Conservation (phyloP, 2,888 invertebrate genomes). For the Andrena praecox region DNA sequence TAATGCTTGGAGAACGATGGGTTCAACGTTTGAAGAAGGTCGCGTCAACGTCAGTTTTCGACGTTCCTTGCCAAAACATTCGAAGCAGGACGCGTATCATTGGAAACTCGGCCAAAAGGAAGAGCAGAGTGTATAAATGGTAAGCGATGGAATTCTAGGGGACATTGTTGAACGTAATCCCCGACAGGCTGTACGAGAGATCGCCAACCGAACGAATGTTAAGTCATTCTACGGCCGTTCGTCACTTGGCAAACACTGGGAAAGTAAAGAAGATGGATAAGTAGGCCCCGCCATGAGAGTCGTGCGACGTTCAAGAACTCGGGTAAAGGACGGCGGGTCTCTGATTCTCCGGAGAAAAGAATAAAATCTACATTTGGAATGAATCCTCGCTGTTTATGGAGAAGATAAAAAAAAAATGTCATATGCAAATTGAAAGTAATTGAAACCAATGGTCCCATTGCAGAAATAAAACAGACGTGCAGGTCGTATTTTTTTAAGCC, state of each 20-base stretch:
- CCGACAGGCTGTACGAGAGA: background rate
- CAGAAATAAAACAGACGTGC: too few species aligned
- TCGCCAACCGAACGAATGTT: background rate
- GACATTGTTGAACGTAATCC: slow-evolving; percentile 2
- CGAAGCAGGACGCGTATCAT: background rate
- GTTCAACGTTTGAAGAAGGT: slow-evolving; percentile 7
- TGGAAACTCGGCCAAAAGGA: background rate
- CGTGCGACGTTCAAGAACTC: slow-evolving; percentile 6
- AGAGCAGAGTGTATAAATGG: background rate
- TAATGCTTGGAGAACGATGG: background rate
- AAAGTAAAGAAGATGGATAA: slow-evolving; percentile 9
- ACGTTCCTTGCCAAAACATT: background rate
- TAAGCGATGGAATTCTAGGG: background rate
- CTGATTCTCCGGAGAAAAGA: too few species aligned
- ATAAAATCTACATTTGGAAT: background rate
- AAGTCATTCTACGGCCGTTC: slow-evolving; percentile 19
- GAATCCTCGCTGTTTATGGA: too few species aligned
- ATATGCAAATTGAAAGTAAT: too few species aligned
- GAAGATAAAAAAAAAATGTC: too few species aligned
- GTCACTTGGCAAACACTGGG: slow-evolving; percentile 14
- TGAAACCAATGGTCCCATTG: too few species aligned
- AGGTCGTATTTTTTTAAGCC: too few species aligned
- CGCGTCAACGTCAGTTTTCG: background rate
- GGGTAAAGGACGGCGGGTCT: too few species aligned
- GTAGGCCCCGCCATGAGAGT: background rate